phyloP scores from a whole-genome alignment of 2,888 invertebrate genomes.

The Agonopterix subpropinquella region DNA sequence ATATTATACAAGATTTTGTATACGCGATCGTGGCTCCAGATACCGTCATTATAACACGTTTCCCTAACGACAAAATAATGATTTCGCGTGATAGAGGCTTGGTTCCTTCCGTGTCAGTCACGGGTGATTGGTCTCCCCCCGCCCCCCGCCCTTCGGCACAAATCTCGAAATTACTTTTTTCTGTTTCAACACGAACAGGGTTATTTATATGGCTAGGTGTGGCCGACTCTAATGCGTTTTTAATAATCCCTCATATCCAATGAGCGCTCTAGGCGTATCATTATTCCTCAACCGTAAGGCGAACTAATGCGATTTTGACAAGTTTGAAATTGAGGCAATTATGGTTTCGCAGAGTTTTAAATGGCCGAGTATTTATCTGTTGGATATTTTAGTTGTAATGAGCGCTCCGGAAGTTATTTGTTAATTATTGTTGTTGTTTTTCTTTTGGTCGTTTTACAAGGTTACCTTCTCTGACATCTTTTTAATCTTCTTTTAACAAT shows the following conservation, averaged over 20 bases:
- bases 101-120: slow-evolving; percentile 70
- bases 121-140: slow-evolving; percentile 53
- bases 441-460: slow-evolving; percentile 1
- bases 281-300: slow-evolving; percentile 47
- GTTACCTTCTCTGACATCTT: too few species aligned
- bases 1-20: slow-evolving; percentile 4
- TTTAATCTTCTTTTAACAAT: too few species aligned
- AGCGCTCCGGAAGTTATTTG: slow-evolving; percentile 43
- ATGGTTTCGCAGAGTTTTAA: slow-evolving; percentile 64
- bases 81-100: slow-evolving; percentile 63
- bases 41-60: slow-evolving; percentile 52
- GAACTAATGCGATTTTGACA: slow-evolving; percentile 74
- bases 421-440: slow-evolving; percentile 15
- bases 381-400: slow-evolving; percentile 28
- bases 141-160: slow-evolving; percentile 25
- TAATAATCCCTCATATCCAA: slow-evolving; percentile 69
- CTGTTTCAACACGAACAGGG: slow-evolving; percentile 54
- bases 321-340: slow-evolving; percentile 71
- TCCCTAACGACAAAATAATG: slow-evolving; percentile 72
- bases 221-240: slow-evolving; percentile 67
- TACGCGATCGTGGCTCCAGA: slow-evolving; percentile 36
- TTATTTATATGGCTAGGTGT: slow-evolving; percentile 60
- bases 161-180: slow-evolving; percentile 69
- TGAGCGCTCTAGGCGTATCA: slow-evolving; percentile 60
- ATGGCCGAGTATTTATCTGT: slow-evolving; percentile 53